phyloP scores from a whole-genome alignment of 2,797 vertebrate genomes.

The Pampus argenteus region DNA sequence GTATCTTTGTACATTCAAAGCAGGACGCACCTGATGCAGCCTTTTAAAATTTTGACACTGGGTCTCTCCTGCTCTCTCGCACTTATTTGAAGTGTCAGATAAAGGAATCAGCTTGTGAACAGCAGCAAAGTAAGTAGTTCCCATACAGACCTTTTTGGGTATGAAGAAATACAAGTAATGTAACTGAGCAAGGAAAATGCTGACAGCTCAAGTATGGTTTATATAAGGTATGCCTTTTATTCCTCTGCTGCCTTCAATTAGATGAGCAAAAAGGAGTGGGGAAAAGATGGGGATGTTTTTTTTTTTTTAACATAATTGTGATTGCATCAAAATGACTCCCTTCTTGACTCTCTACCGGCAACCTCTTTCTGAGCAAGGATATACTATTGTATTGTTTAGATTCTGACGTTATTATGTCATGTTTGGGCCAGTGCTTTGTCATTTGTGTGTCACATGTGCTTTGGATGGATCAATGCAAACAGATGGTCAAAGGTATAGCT shows the following conservation, averaged over 20 bases:
- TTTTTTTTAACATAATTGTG: constrained; percentile 71
- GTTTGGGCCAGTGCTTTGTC: constrained; percentile 31
- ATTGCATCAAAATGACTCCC: constrained; percentile 70
- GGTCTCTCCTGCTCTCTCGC: constrained; percentile 35
- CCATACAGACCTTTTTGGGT: constrained; percentile 34
- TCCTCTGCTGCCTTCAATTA: constrained; percentile 55
- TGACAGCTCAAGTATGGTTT: constrained; percentile 45
- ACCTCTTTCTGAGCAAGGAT: constrained; percentile 34
- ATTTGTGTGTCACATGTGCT: constrained; percentile 68
- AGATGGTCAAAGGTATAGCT: constrained; percentile 67
- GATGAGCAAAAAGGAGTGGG: constrained; percentile 40
- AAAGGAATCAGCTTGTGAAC: constrained; percentile 46
- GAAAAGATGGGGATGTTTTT: constrained; percentile 43
- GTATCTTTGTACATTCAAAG: constrained; percentile 56
- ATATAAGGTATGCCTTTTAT: constrained; percentile 44
- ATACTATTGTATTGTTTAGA: constrained; percentile 27
- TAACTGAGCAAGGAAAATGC: constrained; percentile 36
- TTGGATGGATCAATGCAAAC: constrained; percentile 58
- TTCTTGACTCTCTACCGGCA: constrained; percentile 56
- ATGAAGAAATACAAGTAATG: constrained; percentile 41
- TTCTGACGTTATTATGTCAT: constrained; percentile 55
- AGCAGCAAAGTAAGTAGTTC: constrained; percentile 53
- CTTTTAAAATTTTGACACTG: constrained; percentile 46
- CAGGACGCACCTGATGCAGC: constrained; percentile 35
- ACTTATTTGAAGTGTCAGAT: constrained; percentile 52